Conservation (phyloP, 1,140 invertebrate species). For the Philopotamus ludificatus region DNA sequence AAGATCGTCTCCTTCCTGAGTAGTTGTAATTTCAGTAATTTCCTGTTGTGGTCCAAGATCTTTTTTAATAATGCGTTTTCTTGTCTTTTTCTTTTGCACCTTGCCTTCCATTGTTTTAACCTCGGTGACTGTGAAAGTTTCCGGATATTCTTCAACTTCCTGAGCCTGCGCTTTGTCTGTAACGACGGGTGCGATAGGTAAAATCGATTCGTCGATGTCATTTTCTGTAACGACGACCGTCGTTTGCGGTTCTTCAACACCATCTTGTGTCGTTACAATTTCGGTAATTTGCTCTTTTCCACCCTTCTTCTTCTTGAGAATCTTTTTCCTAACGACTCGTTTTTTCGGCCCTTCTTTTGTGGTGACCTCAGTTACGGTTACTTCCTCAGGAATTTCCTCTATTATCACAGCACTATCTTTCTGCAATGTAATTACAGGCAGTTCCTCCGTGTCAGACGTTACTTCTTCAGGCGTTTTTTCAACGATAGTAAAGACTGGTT, state of each 20-base stretch:
- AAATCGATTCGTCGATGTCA: constrained; percentile 20
- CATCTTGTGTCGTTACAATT: constrained; percentile 46
- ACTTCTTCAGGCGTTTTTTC: constrained; percentile 37
- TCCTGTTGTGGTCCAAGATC: constrained; percentile 44
- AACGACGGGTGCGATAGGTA: constrained; percentile 6
- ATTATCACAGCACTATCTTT: constrained; percentile 22
- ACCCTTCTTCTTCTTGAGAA: constrained; percentile 45
- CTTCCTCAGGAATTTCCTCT: constrained; percentile 41
- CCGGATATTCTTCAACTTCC: constrained; percentile 32
- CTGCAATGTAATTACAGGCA: constrained; percentile 41
- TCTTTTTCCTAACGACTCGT: constrained; percentile 45
- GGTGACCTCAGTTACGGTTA: constrained; percentile 42
- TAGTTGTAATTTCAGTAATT: constrained; percentile 47
- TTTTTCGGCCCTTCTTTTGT: constrained; percentile 46
- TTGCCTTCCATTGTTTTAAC: constrained; percentile 45
- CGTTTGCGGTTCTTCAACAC: constrained; percentile 37
- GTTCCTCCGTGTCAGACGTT: constrained; percentile 8
- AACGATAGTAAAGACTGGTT: constrained; percentile 25
- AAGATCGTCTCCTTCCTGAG: constrained; percentile 48
- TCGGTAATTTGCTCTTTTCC: constrained; percentile 45
- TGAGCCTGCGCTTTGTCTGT: constrained; percentile 11
- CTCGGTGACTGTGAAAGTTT: constrained; percentile 46
- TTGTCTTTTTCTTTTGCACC: constrained; percentile 37
- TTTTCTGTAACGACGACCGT: constrained; percentile 28
- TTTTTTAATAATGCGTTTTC: constrained; percentile 44